Base-by-base conservation (phyloP, 2,113 vertebrate genomes). In the Platichthys flesus region DNA sequence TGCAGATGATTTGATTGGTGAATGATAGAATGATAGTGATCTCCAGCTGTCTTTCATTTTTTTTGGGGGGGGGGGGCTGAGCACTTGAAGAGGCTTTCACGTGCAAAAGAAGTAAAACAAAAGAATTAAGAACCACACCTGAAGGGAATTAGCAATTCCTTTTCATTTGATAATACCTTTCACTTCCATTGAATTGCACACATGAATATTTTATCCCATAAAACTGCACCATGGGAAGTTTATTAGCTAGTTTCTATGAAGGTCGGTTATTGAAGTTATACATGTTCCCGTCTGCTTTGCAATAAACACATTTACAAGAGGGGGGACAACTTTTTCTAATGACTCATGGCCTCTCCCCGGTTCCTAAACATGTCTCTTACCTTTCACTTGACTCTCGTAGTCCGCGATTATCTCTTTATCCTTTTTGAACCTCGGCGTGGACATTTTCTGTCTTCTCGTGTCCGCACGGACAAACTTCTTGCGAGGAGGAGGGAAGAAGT, bases 331-430 rank as follows among this genome's bases (percentile, higher is more conserved):
- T 51, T 51, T 18, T 16, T 0, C 15, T 20, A 58, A 45, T 71
- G 84, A 84, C 77, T 85, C 87, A 71, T 3, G 14, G 47, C 47
- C 15, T 51, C 4, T 1, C 7, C 15, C 45, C 16, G 1, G 15
- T 13, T 8, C 67, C 67, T 67, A 71, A 51, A 78, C 55, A 6
- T 74, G 65, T 31, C 54, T 42, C 94, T 95, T 95, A 98, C 97
- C 97, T 97, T 99, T 98, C 57, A 98, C 97, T 96, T 99, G 97
- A 88, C 96, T 96, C 93, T 99, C 97, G 90, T 99, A 99, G 64
- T 99, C 97, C 61, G 95, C 95, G 86, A 99, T 96, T 79, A 99
- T 99, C 85, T 99, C 97, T 95, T 98, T 99, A 95, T 99, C 97
- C 94, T 99, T 99, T 93, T 98, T 99, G 91, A 96, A 97, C 95